These are phyloP conservation scores for Peromyscus melanophrys DNA, from an alignment of 2,797 vertebrate species.

Conservation along the genomic window DNA sequence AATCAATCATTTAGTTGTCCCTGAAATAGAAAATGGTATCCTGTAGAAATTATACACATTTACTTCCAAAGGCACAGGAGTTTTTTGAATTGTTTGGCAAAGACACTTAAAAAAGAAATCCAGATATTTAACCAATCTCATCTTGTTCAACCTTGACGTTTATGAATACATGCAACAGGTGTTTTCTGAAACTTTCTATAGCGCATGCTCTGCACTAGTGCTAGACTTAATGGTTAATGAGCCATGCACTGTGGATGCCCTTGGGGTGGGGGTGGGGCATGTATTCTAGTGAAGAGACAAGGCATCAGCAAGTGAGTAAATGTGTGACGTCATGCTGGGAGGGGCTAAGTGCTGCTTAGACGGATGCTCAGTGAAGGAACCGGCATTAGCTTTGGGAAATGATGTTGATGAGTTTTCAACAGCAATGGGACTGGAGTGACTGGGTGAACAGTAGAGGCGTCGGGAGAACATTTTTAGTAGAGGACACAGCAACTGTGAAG, in stretches of 20 bases:
- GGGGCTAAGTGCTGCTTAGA: not conserved
- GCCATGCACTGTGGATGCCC: not conserved
- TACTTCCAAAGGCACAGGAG: not conserved
- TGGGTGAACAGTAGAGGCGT: not conserved
- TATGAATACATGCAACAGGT: not conserved
- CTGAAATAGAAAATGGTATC: not conserved
- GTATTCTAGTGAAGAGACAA: not conserved
- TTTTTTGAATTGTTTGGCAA: not conserved
- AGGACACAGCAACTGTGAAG: not conserved
- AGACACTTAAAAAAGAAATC: not conserved
- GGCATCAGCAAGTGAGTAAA: not conserved
- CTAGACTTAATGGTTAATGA: not conserved
- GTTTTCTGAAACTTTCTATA: not conserved
- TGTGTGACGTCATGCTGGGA: not conserved
- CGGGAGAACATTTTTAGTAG: not conserved
- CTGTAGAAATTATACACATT: not conserved
- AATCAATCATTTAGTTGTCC: not conserved
- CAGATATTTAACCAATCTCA: not conserved
- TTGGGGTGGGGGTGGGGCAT: fast-evolving
- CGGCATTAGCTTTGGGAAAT: not conserved
- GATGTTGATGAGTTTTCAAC: not conserved
- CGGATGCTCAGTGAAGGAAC: not conserved
- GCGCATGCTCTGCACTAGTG: not conserved
- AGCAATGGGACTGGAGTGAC: not conserved
- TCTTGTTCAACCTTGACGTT: not conserved